phyloP scores from a whole-genome alignment of 2,888 invertebrate species.

The Adelphocoris suturalis region DNA sequence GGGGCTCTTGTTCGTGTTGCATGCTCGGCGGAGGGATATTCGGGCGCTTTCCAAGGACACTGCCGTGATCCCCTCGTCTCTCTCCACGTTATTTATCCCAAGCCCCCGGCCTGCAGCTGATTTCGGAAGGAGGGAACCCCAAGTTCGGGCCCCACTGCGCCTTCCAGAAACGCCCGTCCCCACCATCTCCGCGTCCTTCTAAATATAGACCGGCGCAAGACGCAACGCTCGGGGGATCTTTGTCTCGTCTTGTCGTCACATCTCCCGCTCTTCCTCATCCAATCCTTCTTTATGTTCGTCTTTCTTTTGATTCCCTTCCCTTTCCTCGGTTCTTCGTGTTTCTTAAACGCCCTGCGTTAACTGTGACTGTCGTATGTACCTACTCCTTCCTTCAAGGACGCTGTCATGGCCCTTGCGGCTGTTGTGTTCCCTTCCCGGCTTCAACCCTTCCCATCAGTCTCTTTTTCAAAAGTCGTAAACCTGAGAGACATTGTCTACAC shows the following conservation, averaged over 20 bases:
- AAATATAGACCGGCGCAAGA: slow-evolving; percentile 40
- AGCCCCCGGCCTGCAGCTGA: slow-evolving; percentile 45
- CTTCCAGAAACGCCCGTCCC: slow-evolving; percentile 31
- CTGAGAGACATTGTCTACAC: too few relatives aligned
- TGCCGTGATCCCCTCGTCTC: not conserved
- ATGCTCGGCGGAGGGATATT: slow-evolving; percentile 50
- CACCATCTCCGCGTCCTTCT: slow-evolving; percentile 45
- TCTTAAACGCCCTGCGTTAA: slow-evolving; percentile 43
- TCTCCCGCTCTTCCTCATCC: slow-evolving; percentile 29
- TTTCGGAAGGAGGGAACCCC: slow-evolving; percentile 28
- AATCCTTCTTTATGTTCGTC: not conserved
- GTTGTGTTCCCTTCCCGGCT: not conserved
- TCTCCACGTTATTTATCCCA: not conserved
- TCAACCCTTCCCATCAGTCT: not conserved
- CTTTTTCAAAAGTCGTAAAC: not conserved
- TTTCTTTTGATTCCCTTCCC: not conserved
- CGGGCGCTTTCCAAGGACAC: slow-evolving; percentile 11
- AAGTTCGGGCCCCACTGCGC: slow-evolving; percentile 2
- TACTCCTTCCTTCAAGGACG: slow-evolving; percentile 46
- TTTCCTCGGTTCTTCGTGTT: not conserved
- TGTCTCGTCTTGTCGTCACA: slow-evolving; percentile 46
- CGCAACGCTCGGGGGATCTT: slow-evolving; percentile 45
- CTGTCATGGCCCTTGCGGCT: not conserved
- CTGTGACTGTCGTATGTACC: slow-evolving; percentile 45
- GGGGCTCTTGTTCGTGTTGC: not conserved